These are phyloP conservation scores for Callorhinus ursinus DNA, from an alignment of 2,113 vertebrate genomes.

Conservation along the genomic window DNA sequence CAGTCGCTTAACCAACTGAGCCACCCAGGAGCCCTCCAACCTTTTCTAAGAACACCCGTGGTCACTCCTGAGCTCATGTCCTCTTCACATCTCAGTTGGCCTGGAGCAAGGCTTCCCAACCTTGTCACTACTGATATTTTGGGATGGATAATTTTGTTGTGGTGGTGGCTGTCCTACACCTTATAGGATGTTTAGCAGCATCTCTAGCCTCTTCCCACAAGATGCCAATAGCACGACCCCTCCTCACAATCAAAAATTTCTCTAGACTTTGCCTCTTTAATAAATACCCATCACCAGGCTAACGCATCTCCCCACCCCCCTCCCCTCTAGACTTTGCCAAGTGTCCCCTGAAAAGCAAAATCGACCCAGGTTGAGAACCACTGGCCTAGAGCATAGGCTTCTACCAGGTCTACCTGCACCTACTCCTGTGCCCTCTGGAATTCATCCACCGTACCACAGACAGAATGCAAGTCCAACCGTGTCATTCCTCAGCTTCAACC, in stretches of 20 bases:
- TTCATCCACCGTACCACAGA: not conserved
- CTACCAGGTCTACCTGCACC: not conserved
- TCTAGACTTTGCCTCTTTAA: not conserved
- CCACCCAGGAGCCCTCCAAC: no score
- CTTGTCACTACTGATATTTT: not conserved
- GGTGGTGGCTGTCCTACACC: not conserved
- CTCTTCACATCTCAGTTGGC: not conserved
- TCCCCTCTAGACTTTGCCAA: not conserved
- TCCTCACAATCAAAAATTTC: not conserved
- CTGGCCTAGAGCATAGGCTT: not conserved
- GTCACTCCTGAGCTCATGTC: not conserved
- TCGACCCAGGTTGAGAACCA: not conserved
- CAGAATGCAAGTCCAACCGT: not conserved
- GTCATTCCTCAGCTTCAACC: not conserved
- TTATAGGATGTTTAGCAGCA: not conserved
- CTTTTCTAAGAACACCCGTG: not conserved
- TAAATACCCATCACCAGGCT: no score
- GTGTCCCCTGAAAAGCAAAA: not conserved
- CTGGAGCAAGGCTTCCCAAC: not conserved
- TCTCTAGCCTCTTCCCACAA: not conserved
- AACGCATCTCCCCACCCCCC: no score
- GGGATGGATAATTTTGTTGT: not conserved
- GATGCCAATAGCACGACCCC: not conserved
- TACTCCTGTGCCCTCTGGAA: not conserved
- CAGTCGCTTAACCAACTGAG: no score